Percentiles rank a stretch among this genome's conserved stretches.
Conservation (phyloP, 2,888 invertebrate species). For the Napeogenes sylphis region DNA sequence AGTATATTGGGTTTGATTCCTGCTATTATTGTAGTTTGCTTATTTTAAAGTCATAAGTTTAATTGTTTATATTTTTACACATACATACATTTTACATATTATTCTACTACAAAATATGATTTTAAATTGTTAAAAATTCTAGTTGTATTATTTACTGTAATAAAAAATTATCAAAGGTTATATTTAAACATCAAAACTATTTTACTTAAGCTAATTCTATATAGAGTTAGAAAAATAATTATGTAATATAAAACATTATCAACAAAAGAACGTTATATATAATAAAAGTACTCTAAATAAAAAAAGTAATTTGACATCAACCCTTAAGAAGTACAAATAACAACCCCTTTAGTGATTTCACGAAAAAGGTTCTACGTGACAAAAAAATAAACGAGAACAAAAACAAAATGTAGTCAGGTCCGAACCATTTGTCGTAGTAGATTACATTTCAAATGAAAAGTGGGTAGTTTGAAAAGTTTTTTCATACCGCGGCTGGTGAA, state of each 20-base stretch:
- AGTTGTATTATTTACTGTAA: no score
- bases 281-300: not conserved
- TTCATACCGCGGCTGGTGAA: conserved; percentile 55
- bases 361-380: conserved; percentile 12
- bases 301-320: conserved; percentile 1
- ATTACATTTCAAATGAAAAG: conserved; percentile 73
- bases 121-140: no score
- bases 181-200: no score
- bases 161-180: no score
- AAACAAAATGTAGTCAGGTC: conserved; percentile 58
- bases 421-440: conserved; percentile 65
- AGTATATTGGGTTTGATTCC: conserved; percentile 5
- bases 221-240: no score
- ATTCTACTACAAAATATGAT: no score
- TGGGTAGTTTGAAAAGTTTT: conserved; percentile 64
- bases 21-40: not conserved
- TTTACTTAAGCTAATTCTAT: no score
- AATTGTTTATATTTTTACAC: no score
- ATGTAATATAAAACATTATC: no score
- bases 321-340: conserved; percentile 7
- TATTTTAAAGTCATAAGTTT: no score
- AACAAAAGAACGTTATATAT: no score
- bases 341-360: conserved; percentile 23
- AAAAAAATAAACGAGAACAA: conserved; percentile 24
- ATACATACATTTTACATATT: no score